Conservation (phyloP, 2,797 vertebrate genomes). For the Pangasius sanitwongsei region DNA sequence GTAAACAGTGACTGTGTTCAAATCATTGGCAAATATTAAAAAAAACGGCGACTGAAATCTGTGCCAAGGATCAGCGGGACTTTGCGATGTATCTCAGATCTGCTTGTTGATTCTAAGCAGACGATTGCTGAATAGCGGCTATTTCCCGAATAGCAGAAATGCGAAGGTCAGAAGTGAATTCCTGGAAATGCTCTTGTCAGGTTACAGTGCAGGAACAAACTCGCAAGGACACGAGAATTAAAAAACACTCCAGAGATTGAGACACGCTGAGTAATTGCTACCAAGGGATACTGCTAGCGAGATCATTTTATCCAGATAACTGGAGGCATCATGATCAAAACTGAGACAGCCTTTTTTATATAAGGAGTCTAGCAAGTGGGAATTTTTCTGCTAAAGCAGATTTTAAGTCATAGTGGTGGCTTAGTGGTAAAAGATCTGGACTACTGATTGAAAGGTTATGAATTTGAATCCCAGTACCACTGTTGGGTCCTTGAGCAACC, state of each 20-base stretch:
- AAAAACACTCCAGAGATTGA: background rate
- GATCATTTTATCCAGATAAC: background rate
- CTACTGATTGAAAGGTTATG: background rate
- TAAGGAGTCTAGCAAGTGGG: background rate
- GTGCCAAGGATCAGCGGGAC: background rate
- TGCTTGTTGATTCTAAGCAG: background rate
- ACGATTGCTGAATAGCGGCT: too few relatives aligned
- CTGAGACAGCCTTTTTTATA: background rate
- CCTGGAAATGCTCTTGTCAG: background rate
- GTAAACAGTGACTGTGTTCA: background rate
- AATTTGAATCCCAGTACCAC: background rate
- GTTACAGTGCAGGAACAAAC: background rate
- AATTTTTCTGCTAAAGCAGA: background rate
- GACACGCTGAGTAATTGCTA: background rate
- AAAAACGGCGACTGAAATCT: background rate
- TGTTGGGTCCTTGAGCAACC: background rate
- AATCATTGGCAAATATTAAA: background rate
- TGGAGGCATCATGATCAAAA: background rate
- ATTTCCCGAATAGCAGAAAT: background rate
- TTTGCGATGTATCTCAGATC: too few relatives aligned
- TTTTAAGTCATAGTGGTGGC: background rate
- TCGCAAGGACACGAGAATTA: background rate
- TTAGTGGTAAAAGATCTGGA: background rate
- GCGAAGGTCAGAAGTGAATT: background rate
- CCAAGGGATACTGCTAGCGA: too few relatives aligned